Evolutionary conservation across 2,113 vertebrate genomes (phyloP).

Genomic region (Carettochelys insculpta): DNA sequence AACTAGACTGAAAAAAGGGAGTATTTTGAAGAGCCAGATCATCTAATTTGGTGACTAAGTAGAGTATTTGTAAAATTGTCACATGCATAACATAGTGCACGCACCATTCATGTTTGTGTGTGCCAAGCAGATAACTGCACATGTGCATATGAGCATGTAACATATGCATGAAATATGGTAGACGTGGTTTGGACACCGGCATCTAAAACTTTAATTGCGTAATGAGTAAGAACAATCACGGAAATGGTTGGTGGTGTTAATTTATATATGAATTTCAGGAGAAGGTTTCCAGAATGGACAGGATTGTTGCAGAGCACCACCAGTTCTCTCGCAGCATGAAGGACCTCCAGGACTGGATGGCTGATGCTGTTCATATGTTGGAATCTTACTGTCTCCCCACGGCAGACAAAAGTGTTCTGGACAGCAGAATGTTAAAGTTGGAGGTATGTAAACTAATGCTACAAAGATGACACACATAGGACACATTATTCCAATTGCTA

Average conservation of each 20-base stretch:
- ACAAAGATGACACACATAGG: background rate
- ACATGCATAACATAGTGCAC: background rate
- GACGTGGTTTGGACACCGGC: background rate
- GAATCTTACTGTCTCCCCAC: slow-evolving; percentile 87
- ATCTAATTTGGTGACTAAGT: background rate
- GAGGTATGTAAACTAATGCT: slow-evolving; percentile 79
- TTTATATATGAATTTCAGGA: slow-evolving; percentile 80
- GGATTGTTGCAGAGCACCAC: slow-evolving; percentile 90
- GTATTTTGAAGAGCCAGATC: background rate
- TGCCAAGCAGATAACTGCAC: background rate
- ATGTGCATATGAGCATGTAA: background rate
- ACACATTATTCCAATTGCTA: background rate
- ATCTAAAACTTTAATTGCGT: background rate
- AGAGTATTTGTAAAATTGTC: background rate
- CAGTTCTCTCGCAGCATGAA: slow-evolving; percentile 89
- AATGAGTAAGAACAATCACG: background rate
- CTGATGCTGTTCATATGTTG: slow-evolving; percentile 86
- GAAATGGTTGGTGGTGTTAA: slow-evolving; percentile 11
- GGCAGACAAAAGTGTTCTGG: slow-evolving; percentile 89
- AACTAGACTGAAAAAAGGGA: background rate
- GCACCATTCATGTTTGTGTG: background rate
- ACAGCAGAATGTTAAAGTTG: slow-evolving; percentile 91
- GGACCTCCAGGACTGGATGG: slow-evolving; percentile 94
- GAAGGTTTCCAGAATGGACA: slow-evolving; percentile 91
- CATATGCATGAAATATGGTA: background rate